Evolutionary conservation across 2,888 invertebrate species (phyloP).

Genomic region (Cyclophora albipunctata): DNA sequence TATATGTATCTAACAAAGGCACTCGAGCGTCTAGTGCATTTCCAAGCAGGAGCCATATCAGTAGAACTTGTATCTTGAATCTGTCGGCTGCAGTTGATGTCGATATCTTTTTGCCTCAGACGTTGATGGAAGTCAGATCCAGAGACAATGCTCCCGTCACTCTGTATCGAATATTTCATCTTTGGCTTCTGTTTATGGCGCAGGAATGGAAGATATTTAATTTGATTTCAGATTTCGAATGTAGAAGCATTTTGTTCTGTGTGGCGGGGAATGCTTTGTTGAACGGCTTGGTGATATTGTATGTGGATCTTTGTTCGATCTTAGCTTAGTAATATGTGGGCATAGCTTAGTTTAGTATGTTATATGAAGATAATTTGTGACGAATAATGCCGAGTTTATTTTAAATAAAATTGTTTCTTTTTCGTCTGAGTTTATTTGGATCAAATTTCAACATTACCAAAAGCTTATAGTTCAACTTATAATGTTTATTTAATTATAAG

Average conservation of each 20-base stretch:
- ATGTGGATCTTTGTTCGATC: neutral
- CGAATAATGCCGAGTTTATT: too few species aligned
- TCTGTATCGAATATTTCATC: slow-evolving; percentile 48
- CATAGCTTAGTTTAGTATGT: neutral
- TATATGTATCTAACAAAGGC: too few species aligned
- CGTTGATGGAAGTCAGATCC: slow-evolving; percentile 34
- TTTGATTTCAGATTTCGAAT: neutral
- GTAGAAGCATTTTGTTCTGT: neutral
- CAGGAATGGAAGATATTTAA: slow-evolving; percentile 21
- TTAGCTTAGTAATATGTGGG: too few species aligned
- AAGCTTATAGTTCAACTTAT: too few species aligned
- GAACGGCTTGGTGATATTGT: neutral
- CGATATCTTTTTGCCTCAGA: slow-evolving; percentile 16
- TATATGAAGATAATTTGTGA: neutral
- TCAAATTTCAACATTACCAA: too few species aligned
- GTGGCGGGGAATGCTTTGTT: neutral
- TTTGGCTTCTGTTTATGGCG: slow-evolving; percentile 33
- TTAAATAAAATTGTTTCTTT: too few species aligned
- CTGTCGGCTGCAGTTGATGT: slow-evolving; percentile 14
- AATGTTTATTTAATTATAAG: too few species aligned
- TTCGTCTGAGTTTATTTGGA: too few species aligned
- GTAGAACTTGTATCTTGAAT: slow-evolving; percentile 1
- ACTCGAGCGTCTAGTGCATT: too few species aligned
- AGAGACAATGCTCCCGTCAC: slow-evolving; percentile 44
- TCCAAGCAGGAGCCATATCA: too few species aligned